Conservation (phyloP, 53 echinoderm and acorn worm genomes). For the Temnopleurus reevesii region DNA sequence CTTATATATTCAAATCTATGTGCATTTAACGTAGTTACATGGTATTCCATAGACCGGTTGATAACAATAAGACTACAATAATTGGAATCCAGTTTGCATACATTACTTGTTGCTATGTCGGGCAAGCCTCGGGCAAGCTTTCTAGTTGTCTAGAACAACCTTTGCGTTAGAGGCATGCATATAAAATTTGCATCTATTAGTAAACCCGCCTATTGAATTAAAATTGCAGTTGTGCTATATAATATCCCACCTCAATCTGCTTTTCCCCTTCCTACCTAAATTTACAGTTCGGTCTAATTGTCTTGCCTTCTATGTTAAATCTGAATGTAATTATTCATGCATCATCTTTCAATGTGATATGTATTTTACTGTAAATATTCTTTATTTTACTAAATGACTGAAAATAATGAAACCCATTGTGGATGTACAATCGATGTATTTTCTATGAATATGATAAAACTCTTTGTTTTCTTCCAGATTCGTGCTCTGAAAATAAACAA, state of each 20-base stretch:
- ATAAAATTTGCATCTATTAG: too few species aligned
- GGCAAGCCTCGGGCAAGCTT: too few species aligned
- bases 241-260: neutral
- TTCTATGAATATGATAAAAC: constrained; percentile 46
- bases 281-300: neutral
- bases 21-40: too few species aligned
- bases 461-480: constrained; percentile 25
- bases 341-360: constrained; percentile 43
- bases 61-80: too few species aligned
- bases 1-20: too few species aligned
- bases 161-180: too few species aligned
- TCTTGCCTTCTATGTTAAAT: constrained; percentile 52
- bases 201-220: too few species aligned
- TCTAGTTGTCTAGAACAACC: too few species aligned
- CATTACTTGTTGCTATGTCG: too few species aligned
- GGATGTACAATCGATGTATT: constrained; percentile 51
- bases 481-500: constrained; percentile 32
- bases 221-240: neutral
- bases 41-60: too few species aligned
- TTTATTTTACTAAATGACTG: constrained; percentile 60
- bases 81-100: too few species aligned
- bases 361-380: constrained; percentile 52
- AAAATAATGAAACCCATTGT: constrained; percentile 10
- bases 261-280: neutral
- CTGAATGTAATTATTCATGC: constrained; percentile 36